Conservation (phyloP, 2,113 vertebrate genomes). For the Brachypteracias leptosomus region DNA sequence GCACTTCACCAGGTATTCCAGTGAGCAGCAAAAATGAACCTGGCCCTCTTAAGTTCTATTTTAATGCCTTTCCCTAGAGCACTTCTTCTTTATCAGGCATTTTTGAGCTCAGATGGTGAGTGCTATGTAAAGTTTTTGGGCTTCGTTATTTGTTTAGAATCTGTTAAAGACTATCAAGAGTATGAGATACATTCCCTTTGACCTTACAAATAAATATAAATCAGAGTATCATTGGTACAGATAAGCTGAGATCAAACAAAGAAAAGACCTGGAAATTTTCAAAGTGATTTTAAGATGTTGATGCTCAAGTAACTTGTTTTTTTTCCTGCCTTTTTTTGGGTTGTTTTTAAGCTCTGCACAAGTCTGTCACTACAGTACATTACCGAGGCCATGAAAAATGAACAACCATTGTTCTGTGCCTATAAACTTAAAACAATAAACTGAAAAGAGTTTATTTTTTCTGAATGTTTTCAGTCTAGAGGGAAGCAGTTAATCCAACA, state of each 20-base stretch:
- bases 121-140: background rate
- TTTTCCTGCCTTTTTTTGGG: background rate
- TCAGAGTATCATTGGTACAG: background rate
- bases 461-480: conserved; percentile 24
- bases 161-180: background rate
- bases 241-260: background rate
- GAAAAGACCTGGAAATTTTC: background rate
- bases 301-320: background rate
- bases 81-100: background rate
- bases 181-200: background rate
- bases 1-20: background rate
- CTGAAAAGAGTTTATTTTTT: conserved; percentile 13
- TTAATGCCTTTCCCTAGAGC: background rate
- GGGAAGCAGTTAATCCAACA: background rate
- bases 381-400: background rate
- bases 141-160: background rate
- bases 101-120: background rate
- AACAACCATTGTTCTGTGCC: background rate
- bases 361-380: background rate
- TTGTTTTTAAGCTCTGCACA: background rate
- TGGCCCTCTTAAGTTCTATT: background rate
- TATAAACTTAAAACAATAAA: conserved; percentile 13
- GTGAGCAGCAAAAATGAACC: background rate
- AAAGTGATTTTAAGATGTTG: background rate
- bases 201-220: background rate